Evolutionary conservation across 2,888 invertebrate genomes (phyloP).

Genomic region (Diaperis boleti): DNA sequence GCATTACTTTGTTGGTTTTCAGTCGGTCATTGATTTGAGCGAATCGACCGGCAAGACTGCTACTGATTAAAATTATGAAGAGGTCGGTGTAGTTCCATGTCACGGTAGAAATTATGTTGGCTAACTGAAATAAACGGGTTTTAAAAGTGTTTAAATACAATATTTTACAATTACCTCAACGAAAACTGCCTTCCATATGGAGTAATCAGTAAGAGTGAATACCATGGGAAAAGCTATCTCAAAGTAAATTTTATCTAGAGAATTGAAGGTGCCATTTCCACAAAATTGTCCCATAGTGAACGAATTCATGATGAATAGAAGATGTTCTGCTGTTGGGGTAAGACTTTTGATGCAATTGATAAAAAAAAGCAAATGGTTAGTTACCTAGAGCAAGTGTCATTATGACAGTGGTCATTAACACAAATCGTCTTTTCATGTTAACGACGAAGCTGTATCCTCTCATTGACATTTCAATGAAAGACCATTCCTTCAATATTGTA

Average conservation of each 20-base stretch:
- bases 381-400: conserved; percentile 59
- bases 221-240: conserved; percentile 67
- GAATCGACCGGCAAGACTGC: conserved; percentile 76
- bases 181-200: conserved; percentile 67
- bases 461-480: conserved; percentile 59
- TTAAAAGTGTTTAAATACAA: not conserved
- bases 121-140: conserved; percentile 52
- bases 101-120: conserved; percentile 74
- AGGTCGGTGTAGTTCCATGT: conserved; percentile 82
- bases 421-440: conserved; percentile 54
- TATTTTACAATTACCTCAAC: conserved; percentile 55
- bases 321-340: conserved; percentile 57
- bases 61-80: conserved; percentile 79
- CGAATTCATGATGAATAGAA: conserved; percentile 57
- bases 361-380: not conserved
- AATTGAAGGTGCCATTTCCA: conserved; percentile 42
- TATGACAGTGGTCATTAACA: conserved; percentile 55
- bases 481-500: conserved; percentile 58
- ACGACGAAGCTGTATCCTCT: conserved; percentile 53
- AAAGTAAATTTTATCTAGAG: conserved; percentile 54
- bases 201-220: conserved; percentile 67
- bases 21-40: conserved; percentile 64
- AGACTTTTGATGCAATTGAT: not conserved
- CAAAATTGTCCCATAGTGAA: conserved; percentile 51
- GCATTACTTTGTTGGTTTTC: conserved; percentile 62